Base-by-base conservation (phyloP, 2,888 invertebrate genomes). In the Piscicola geometra region DNA sequence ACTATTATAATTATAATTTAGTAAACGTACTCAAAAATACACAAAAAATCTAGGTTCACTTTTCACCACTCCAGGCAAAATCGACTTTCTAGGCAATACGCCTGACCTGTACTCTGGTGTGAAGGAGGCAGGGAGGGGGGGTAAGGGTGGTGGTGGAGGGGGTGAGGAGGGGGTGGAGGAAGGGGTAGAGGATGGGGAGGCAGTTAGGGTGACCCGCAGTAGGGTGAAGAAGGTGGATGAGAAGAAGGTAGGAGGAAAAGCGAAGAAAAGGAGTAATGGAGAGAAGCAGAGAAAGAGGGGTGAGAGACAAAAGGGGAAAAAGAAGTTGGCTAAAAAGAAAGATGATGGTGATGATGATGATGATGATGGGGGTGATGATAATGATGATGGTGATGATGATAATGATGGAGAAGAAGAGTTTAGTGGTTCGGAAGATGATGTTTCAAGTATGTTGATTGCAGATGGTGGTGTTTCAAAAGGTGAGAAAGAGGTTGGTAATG, bases 31-130 rank as follows among this genome's bases (percentile, higher is more conserved):
- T n/a, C n/a, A n/a, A n/a, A n/a, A n/a, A n/a, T n/a, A n/a, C n/a
- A n/a, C n/a, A n/a, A n/a, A n/a, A n/a, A n/a, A n/a, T 41, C 41
- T 41, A 9, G 5, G 9, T 41, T 41, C 41, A 41, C 41, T 9
- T 15, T 9, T 41, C 15, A 5, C 41, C 15, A 9, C 41, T 15
- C 2, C 50, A 73, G 73, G 84, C 0, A 80, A 82, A 72, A 80
- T 84, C 25, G 81, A 83, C 76, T 78, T 83, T 50, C 83, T 84
- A 79, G 70, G 66, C 41, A 81, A 30, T 5, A 18, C 81, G 30
- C 81, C 81, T 71, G 84, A 84, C 77, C 82, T 85, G 82, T 85
- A 84, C 78, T 83, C 84, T 3, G 82, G 81, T 68, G 83, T 85
- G 2, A 85, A 85, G 75, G 81, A 81, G 60, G 78, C 77, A 77